These are phyloP conservation scores for Lipotes vexillifer DNA, from an alignment of 2,113 vertebrate genomes.

Conservation along the genomic window DNA sequence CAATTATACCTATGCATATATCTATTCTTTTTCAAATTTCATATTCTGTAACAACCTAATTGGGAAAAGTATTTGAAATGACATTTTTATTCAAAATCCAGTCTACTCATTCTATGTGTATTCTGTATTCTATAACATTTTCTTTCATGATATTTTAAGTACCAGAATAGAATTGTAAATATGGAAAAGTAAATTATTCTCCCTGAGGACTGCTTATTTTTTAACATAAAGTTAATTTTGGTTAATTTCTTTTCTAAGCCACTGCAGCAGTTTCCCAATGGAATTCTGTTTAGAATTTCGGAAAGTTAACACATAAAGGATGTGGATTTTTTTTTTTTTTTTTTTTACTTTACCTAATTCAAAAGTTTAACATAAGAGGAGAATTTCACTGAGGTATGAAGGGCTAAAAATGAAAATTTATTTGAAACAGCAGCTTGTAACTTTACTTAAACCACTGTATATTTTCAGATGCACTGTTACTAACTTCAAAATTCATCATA, in stretches of 20 bases:
- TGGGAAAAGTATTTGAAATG: neutral
- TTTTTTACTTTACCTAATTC: neutral
- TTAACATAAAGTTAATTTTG: constrained; percentile 20
- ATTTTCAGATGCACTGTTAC: neutral
- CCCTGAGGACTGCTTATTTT: neutral
- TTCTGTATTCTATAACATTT: neutral
- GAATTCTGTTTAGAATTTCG: constrained; percentile 23
- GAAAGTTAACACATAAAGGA: neutral
- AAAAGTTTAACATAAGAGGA: neutral
- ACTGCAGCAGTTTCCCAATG: neutral
- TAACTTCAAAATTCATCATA: neutral
- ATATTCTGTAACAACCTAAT: too few species aligned
- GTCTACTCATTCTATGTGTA: neutral
- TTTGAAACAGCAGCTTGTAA: neutral
- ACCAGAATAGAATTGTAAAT: neutral
- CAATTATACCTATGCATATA: too few species aligned
- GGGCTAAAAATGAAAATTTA: neutral
- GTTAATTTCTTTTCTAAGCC: neutral
- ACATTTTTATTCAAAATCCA: constrained; percentile 40
- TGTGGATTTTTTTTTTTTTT: neutral
- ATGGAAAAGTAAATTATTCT: constrained; percentile 10
- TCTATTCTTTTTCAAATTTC: too few species aligned
- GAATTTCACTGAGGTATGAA: neutral
- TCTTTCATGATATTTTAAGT: neutral
- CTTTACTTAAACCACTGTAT: neutral